phyloP scores from a whole-genome alignment of 30 jellyfish, hydroid and myxozoan genomes.

The Clytia hemisphaerica region DNA sequence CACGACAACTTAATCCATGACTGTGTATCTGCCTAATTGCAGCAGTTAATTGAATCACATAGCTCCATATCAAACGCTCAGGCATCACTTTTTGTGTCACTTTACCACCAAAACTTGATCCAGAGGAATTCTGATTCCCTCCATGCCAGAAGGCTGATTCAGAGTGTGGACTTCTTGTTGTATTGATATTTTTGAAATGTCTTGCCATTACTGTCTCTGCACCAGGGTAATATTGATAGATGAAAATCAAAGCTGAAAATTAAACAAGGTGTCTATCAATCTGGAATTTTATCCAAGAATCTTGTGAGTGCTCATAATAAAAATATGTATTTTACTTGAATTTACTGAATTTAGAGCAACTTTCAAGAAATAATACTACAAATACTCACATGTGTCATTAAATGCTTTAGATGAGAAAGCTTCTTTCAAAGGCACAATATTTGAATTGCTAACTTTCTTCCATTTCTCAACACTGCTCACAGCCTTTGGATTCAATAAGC shows the following conservation, averaged over 20 bases:
- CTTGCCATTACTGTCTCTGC: constrained; percentile 82
- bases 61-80: constrained; percentile 88
- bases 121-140: not conserved
- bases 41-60: constrained; percentile 79
- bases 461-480: constrained; percentile 76
- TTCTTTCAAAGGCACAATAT: constrained; percentile 81
- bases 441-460: constrained; percentile 66
- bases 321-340: not conserved
- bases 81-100: constrained; percentile 75
- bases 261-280: not conserved
- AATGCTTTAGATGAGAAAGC: constrained; percentile 92
- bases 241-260: constrained; percentile 66
- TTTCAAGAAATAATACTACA: not conserved
- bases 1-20: constrained; percentile 73
- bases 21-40: constrained; percentile 80
- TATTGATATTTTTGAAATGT: constrained; percentile 47
- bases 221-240: constrained; percentile 77
- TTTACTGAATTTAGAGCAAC: not conserved
- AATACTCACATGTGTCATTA: constrained; percentile 81
- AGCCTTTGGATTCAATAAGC: constrained; percentile 71
- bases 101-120: constrained; percentile 14
- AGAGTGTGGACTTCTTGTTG: constrained; percentile 37
- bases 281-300: not conserved
- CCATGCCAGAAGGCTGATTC: constrained; percentile 40
- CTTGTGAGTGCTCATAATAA: not conserved